Conservation (phyloP, 2,113 vertebrate species). For the Micromys minutus region DNA sequence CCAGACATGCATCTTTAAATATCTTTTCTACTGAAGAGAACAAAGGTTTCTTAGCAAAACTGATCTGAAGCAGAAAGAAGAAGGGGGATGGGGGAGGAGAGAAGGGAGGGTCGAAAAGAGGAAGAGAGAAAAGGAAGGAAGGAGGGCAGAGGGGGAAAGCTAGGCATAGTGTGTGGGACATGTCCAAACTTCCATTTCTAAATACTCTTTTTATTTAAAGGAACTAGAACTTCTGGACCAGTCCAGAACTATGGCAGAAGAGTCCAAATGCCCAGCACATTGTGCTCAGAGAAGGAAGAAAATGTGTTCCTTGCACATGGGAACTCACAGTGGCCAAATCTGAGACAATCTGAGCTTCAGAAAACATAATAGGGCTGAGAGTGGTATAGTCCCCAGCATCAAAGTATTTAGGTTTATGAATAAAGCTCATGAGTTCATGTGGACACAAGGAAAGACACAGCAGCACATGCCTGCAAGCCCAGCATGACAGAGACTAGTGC, state of each 20-base stretch:
- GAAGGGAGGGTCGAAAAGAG: not conserved
- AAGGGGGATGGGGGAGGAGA: not conserved
- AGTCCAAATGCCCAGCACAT: not conserved
- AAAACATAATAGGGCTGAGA: not conserved
- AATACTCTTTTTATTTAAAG: constrained; percentile 43
- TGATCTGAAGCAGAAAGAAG: not conserved
- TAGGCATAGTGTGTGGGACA: not conserved
- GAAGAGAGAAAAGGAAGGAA: no score
- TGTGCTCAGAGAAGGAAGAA: constrained; percentile 5
- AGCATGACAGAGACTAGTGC: not conserved
- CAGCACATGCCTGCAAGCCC: not conserved
- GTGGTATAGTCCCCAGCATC: not conserved
- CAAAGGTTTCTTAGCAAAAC: not conserved
- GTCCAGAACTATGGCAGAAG: not conserved
- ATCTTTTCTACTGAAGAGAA: not conserved
- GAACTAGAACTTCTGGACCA: not conserved
- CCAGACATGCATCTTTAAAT: not conserved
- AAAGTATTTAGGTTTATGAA: not conserved
- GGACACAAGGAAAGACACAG: not conserved
- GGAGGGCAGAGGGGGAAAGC: not conserved
- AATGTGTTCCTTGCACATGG: not conserved
- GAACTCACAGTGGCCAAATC: not conserved
- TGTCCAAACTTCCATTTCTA: constrained; percentile 25
- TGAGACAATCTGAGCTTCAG: not conserved
- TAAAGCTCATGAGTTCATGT: not conserved